Percentiles rank a stretch among this genome's conserved stretches.
Evolutionary conservation across 2,797 vertebrate species (phyloP).

Genomic region (Anguilla pacifica): DNA sequence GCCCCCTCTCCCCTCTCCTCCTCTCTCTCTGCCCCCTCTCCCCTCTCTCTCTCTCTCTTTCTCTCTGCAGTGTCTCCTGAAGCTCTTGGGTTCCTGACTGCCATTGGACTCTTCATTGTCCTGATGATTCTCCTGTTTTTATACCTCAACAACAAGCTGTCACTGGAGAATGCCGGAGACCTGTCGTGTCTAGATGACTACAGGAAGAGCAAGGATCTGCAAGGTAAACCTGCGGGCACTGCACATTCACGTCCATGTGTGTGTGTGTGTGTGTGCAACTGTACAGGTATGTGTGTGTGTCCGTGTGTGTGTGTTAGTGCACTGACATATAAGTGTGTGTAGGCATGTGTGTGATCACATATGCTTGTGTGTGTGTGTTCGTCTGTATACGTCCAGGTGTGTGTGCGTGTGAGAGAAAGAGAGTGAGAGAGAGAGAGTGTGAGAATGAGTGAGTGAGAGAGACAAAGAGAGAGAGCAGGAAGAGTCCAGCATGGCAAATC

Average conservation of each 20-base stretch:
- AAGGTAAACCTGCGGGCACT: conserved; percentile 68
- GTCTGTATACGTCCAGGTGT: neutral
- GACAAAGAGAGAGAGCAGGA: neutral
- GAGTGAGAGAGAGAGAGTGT: neutral
- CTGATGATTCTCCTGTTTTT: conserved; percentile 92
- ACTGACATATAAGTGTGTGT: neutral
- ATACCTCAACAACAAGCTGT: conserved; percentile 96
- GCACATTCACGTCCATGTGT: neutral
- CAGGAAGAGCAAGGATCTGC: conserved; percentile 76
- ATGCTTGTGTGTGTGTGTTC: neutral
- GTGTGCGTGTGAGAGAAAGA: neutral
- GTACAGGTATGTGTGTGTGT: neutral
- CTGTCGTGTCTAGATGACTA: conserved; percentile 88
- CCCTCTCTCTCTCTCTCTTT: conserved; percentile 28
- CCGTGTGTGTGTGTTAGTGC: neutral
- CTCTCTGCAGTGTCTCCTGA: conserved; percentile 87
- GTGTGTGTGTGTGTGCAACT: neutral
- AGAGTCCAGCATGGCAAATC: neutral
- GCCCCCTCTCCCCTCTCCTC: neutral
- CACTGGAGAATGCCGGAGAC: conserved; percentile 84
- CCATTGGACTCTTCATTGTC: conserved; percentile 89
- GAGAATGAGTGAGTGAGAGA: neutral
- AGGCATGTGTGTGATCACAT: neutral
- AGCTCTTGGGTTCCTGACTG: conserved; percentile 92
- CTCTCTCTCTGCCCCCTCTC: conserved; percentile 40